Conservation (phyloP, 2,113 vertebrate genomes). For the Climacteris rufus region DNA sequence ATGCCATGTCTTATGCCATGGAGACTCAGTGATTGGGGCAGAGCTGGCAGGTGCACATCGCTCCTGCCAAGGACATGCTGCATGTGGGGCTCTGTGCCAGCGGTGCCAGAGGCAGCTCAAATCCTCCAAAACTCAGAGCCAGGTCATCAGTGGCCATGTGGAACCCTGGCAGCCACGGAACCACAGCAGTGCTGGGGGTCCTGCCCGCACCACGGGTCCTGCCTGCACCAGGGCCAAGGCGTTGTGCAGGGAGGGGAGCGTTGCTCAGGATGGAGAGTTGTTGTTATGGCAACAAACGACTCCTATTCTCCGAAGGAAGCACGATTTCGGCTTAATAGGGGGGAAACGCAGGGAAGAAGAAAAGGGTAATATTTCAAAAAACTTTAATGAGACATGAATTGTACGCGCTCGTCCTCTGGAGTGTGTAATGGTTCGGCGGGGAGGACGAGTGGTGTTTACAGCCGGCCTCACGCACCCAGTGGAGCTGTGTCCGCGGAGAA, state of each 20-base stretch:
- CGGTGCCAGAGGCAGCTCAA: accelerated
- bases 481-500: accelerated
- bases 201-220: background rate
- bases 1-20: background rate
- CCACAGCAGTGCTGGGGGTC: background rate
- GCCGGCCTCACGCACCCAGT: accelerated
- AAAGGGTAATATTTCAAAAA: conserved; percentile 42
- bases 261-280: conserved; percentile 14
- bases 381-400: background rate
- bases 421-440: background rate
- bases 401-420: background rate
- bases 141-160: accelerated
- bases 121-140: background rate
- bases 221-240: background rate
- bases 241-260: background rate
- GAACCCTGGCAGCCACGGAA: background rate
- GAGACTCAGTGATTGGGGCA: background rate
- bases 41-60: background rate
- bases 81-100: background rate
- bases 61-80: background rate
- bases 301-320: conserved; percentile 48
- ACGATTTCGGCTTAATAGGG: conserved; percentile 16
- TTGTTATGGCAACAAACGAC: conserved; percentile 76
- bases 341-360: background rate
- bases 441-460: background rate